phyloP scores from a whole-genome alignment of 2,888 invertebrate genomes.

The Andrena chrysosceles region DNA sequence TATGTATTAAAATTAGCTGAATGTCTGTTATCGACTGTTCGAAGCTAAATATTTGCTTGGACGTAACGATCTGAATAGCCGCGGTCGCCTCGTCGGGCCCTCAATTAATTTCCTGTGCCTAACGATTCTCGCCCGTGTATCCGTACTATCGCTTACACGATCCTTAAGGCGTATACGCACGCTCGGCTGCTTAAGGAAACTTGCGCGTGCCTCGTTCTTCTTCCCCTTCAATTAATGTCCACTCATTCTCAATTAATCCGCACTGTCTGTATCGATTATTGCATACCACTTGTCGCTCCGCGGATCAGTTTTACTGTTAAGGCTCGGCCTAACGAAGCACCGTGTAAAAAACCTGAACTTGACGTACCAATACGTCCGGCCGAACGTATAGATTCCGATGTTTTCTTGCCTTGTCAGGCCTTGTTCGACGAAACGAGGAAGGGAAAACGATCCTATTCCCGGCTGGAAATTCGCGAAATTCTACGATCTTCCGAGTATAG shows the following conservation, averaged over 20 bases:
- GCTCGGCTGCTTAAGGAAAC: slow-evolving; percentile 75
- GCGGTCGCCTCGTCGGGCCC: slow-evolving; percentile 19
- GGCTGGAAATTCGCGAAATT: slow-evolving; percentile 55
- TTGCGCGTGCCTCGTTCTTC: slow-evolving; percentile 73
- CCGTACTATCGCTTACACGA: slow-evolving; percentile 51
- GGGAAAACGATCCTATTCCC: slow-evolving; percentile 48
- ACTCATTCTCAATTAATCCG: slow-evolving; percentile 81
- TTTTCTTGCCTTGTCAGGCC: slow-evolving; percentile 41
- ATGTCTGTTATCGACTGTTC: no score
- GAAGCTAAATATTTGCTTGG: slow-evolving; percentile 2
- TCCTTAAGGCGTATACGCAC: slow-evolving; percentile 61
- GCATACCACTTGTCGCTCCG: slow-evolving; percentile 73
- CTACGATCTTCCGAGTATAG: slow-evolving; percentile 42
- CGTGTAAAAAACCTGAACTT: slow-evolving; percentile 60
- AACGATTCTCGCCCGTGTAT: slow-evolving; percentile 61
- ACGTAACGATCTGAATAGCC: slow-evolving; percentile 32
- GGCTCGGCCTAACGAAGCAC: slow-evolving; percentile 64
- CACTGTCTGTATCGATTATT: slow-evolving; percentile 80
- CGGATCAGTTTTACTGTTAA: slow-evolving; percentile 68
- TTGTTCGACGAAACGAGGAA: slow-evolving; percentile 59
- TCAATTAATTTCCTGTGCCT: slow-evolving; percentile 65
- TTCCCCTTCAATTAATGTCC: slow-evolving; percentile 80
- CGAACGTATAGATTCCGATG: slow-evolving; percentile 51
- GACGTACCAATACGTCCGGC: slow-evolving; percentile 62
- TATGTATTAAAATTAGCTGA: no score